phyloP scores from a whole-genome alignment of 2,888 invertebrate species.

The Diadegma fenestrale region DNA sequence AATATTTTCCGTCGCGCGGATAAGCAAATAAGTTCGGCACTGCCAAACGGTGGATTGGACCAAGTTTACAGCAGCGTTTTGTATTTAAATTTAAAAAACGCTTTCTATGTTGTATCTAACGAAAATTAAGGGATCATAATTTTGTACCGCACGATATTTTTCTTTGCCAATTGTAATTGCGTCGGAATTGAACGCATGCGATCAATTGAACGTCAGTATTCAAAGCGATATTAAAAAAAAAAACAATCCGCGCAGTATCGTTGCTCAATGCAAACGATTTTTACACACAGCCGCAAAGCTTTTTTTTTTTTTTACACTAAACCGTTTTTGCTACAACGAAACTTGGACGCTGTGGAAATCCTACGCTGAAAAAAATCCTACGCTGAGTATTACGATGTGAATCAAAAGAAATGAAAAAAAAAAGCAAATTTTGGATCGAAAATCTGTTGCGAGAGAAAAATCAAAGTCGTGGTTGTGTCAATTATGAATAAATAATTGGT shows the following conservation, averaged over 20 bases:
- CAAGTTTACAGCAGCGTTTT: neutral
- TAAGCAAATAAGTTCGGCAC: neutral
- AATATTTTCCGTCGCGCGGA: neutral
- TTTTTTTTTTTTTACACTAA: neutral
- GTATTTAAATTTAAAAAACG: neutral
- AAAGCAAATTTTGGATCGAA: neutral
- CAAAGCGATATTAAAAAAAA: neutral
- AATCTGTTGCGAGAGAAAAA: neutral
- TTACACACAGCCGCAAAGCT: neutral
- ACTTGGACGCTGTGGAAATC: neutral
- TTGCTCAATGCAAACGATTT: neutral
- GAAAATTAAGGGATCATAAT: neutral
- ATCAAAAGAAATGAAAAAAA: neutral
- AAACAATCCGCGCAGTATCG: neutral
- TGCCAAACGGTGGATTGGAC: neutral
- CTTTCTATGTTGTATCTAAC: neutral
- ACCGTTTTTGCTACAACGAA: neutral
- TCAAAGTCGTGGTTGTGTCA: neutral
- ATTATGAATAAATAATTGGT: neutral
- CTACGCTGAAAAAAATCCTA: neutral
- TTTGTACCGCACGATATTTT: neutral
- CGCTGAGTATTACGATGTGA: neutral
- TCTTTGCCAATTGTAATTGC: neutral
- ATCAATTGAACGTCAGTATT: neutral
- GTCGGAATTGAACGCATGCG: neutral